phyloP scores from a whole-genome alignment of 2,797 vertebrate species.

The Microtus obscurus region DNA sequence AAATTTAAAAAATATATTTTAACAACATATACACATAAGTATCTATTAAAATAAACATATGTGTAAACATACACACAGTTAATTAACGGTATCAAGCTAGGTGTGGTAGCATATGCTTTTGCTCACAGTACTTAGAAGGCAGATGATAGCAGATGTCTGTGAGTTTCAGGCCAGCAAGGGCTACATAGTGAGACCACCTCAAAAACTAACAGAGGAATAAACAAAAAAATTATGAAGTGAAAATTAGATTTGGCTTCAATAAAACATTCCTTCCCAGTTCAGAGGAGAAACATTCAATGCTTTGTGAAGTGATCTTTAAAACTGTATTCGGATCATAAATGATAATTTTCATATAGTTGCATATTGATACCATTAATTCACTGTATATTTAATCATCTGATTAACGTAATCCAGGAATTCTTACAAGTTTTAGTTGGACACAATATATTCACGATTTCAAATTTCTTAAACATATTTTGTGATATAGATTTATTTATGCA shows the following conservation, averaged over 20 bases:
- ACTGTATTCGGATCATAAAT: not conserved
- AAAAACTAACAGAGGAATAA: not conserved
- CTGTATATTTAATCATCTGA: not conserved
- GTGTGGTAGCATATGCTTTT: not conserved
- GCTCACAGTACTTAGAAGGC: too few relatives aligned
- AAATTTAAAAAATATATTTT: not conserved
- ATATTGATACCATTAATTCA: not conserved
- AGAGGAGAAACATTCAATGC: not conserved
- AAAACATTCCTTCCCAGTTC: not conserved
- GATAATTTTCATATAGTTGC: not conserved
- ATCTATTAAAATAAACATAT: not conserved
- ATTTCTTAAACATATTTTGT: not conserved
- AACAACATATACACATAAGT: not conserved
- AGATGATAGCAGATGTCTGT: not conserved
- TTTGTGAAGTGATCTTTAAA: not conserved
- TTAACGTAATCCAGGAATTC: not conserved
- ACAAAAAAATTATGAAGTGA: not conserved
- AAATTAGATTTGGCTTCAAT: not conserved
- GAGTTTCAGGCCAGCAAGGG: not conserved
- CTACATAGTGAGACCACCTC: not conserved
- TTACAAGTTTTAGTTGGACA: not conserved
- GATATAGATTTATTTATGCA: not conserved
- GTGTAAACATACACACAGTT: not conserved
- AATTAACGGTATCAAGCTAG: not conserved
- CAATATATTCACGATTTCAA: not conserved